phyloP scores from a whole-genome alignment of 1,140 invertebrate genomes.

The Pseudomyrmex pallidus region DNA sequence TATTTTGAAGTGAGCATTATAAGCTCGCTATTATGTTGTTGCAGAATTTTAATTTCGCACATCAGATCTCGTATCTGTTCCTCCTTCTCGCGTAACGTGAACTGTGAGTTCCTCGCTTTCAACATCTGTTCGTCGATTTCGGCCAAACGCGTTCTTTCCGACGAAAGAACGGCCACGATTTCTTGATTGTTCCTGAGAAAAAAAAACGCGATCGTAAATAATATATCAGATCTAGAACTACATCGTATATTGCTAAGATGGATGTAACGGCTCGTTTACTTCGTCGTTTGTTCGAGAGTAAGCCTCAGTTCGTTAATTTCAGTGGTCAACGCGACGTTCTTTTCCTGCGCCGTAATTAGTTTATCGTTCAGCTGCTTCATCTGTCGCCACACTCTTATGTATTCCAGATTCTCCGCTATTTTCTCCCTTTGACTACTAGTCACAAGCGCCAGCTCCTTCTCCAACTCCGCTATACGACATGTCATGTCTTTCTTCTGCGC shows the following conservation, averaged over 20 bases:
- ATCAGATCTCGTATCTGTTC: slow-evolving; percentile 78
- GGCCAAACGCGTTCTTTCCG: slow-evolving; percentile 74
- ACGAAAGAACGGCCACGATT: slow-evolving; percentile 66
- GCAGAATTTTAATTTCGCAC: slow-evolving; percentile 79
- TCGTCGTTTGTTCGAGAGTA: slow-evolving; percentile 74
- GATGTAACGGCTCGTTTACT: slow-evolving; percentile 62
- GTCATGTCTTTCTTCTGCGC: slow-evolving; percentile 77
- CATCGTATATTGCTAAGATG: neutral
- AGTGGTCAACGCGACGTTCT: slow-evolving; percentile 73
- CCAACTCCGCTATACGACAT: slow-evolving; percentile 76
- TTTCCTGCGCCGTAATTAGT: slow-evolving; percentile 68
- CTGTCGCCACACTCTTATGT: slow-evolving; percentile 81
- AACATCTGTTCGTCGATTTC: slow-evolving; percentile 76
- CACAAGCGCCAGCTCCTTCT: slow-evolving; percentile 73
- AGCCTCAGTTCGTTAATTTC: slow-evolving; percentile 77
- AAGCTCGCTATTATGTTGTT: slow-evolving; percentile 82
- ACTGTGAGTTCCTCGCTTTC: slow-evolving; percentile 72
- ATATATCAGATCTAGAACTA: neutral
- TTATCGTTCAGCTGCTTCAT: slow-evolving; percentile 81
- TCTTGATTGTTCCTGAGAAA: slow-evolving; percentile 74
- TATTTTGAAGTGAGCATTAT: slow-evolving; percentile 76
- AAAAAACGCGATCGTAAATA: neutral
- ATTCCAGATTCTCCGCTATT: slow-evolving; percentile 81
- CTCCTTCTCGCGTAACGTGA: slow-evolving; percentile 76
- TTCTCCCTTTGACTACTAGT: slow-evolving; percentile 77